Conservation (phyloP, 2,113 vertebrate genomes). For the Sorex fumeus region DNA sequence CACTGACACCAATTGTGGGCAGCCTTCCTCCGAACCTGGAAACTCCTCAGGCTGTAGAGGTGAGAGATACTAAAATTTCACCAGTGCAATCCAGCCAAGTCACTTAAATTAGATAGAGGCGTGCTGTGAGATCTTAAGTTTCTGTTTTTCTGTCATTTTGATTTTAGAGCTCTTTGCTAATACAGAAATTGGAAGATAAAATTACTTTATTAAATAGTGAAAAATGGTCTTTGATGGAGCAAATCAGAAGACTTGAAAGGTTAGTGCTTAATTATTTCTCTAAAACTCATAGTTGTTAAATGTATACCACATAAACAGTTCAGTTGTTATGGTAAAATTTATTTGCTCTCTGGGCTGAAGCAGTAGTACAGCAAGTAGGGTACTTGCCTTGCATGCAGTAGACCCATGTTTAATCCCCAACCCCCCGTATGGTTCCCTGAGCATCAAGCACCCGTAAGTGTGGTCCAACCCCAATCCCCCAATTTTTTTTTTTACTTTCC, state of each 20-base stretch:
- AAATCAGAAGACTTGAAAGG: conserved; percentile 98
- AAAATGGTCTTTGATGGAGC: conserved; percentile 95
- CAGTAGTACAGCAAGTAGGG: too few relatives aligned
- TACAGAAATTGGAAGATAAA: conserved; percentile 98
- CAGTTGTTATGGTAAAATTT: neutral
- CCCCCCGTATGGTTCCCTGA: too few relatives aligned
- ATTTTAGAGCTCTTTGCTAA: conserved; percentile 93
- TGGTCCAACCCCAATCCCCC: too few relatives aligned
- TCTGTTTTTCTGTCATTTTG: conserved; percentile 76
- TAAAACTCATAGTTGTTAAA: neutral
- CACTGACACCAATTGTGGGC: conserved; percentile 87
- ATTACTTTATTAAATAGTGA: conserved; percentile 95
- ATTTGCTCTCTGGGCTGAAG: conserved; percentile 27
- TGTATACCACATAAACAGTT: conserved; percentile 31
- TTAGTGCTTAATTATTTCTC: conserved; percentile 84
- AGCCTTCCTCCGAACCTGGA: conserved; percentile 82
- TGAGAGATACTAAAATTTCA: conserved; percentile 69
- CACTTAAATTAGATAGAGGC: conserved; percentile 22
- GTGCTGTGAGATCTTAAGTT: conserved; percentile 58
- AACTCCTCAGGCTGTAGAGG: conserved; percentile 87
- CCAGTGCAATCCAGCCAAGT: neutral
- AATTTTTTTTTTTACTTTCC: too few relatives aligned
- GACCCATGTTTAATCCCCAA: too few relatives aligned
- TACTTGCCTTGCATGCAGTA: conserved; percentile 12
- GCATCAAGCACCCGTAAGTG: too few relatives aligned